Base-by-base conservation (phyloP, 2,113 vertebrate genomes). In the Prunella fulvescens region DNA sequence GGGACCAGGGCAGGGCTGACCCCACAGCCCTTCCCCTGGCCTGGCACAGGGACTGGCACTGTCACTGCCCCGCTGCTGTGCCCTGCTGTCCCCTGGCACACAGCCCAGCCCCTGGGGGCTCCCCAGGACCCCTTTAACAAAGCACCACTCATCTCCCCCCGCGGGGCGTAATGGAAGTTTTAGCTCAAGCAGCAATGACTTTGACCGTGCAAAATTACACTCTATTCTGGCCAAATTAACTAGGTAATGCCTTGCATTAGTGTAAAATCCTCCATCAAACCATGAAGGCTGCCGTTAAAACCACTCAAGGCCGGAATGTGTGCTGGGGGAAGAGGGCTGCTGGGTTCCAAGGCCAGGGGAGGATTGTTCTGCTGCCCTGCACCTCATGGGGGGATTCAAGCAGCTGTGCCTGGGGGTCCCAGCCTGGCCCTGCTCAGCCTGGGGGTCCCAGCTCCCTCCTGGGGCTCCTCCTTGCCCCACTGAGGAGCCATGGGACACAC, bases 231-330 rank as follows among this genome's bases (percentile, higher is more conserved):
- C 95, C 97, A 98, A 97, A 98, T 98, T 97, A 98, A 97, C 97
- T 93, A 97, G 97, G 97, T 97, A 97, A 98, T 96, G 97, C 97
- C 93, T 97, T 92, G 96, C 97, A 96, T 97, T 98, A 97, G 97
- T 98, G 98, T 96, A 97, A 98, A 98, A 98, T 98, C 96, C 96
- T 88, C 97, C 97, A 96, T 98, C 97, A 97, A 92, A 97, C 96
- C 98, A 94, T 97, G 98, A 97, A 98, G 97, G 93, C 97, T 94
- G 97, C 81, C 39, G 77, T 96, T 98, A 96, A 97, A 97, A 97
- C 94, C 94, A 90, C 93, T 96, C 94, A 74, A 94, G 96, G 93
- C 90, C 85, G 53, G 37, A 86, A 29, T 17, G 35, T 9, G 35
- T 5, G 47, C 11, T 3, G 10, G 74, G 48, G 60, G 60, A 26